Base-by-base conservation (phyloP, 2,113 vertebrate genomes). In the Caretta caretta region DNA sequence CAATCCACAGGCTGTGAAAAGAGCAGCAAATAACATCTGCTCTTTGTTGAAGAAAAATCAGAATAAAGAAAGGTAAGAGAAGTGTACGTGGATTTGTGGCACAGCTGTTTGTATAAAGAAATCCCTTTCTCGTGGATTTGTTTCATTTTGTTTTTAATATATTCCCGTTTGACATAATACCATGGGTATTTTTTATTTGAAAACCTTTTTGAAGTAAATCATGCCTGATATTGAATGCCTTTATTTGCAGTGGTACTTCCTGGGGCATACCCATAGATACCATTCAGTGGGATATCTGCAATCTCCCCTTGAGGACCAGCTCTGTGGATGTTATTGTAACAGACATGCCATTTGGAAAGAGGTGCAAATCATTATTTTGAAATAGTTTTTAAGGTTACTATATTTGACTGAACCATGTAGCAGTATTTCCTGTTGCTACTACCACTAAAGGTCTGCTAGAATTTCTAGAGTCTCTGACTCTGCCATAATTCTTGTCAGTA, bases 311-410 rank as follows among this genome's bases (percentile, higher is more conserved):
- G 90, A 99, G 98, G 94, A 99, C 98, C 0, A 98, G 98, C 84
- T 99, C 99, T 65, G 99, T 99, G 93, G 99, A 99, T 95, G 96
- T 99, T 3, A 98, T 99, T 59, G 98, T 99, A 97, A 99, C 99
- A 11, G 99, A 99, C 95, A 99, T 99, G 99, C 99, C 99, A 1
- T 99, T 99, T 96, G 99, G 99, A 35, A 99, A 99, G 96, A 99
- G 99, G 99, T 99, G 98, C 85, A 93, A 48, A 29, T 51, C 85
- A 11, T 56, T 11, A 48, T 76, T 56, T 54, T 75, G 17, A 80
- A 79, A 0, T 38, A 11, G 20, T 72, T 27, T 75, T 31, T 38
- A 38, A 27, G 16, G 56, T 56, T 19, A 10, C 24, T 8, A 38
- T 4, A 1, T 87, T 90, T 81, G 49, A 0, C 81, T 88, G 79